Evolutionary conservation across 2,797 vertebrate genomes (phyloP).

Genomic region (Cuculus canorus): DNA sequence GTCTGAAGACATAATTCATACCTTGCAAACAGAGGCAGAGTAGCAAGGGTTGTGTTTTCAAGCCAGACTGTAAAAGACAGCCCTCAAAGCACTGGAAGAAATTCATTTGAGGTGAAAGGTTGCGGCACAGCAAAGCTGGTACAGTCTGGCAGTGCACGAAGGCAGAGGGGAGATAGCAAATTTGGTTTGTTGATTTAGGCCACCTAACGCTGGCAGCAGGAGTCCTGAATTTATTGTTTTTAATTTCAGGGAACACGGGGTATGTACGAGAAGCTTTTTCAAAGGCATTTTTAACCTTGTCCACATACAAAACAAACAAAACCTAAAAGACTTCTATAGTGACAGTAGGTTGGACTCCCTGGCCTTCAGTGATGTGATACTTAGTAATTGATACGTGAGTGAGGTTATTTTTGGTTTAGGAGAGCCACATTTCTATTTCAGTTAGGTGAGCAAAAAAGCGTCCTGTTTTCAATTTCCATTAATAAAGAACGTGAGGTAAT

Average conservation of each 20-base stretch:
- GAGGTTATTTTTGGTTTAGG: constrained; percentile 29
- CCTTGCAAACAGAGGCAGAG: neutral
- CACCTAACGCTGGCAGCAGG: neutral
- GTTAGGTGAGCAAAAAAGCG: neutral
- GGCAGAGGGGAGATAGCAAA: neutral
- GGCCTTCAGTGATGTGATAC: constrained; percentile 5
- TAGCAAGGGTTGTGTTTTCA: neutral
- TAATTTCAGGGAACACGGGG: neutral
- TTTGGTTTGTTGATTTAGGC: neutral
- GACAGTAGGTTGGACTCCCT: neutral
- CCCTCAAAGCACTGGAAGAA: neutral
- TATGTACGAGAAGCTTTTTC: neutral
- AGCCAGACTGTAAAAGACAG: rapidly evolving
- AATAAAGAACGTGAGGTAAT: neutral
- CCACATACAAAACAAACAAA: neutral
- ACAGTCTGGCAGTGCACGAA: rapidly evolving
- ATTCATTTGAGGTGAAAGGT: neutral
- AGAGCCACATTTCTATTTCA: neutral
- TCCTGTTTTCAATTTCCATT: neutral
- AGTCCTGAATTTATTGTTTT: neutral
- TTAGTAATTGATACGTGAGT: neutral
- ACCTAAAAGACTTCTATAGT: neutral
- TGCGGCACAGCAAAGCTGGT: rapidly evolving
- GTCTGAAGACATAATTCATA: neutral
- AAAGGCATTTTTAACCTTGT: constrained; percentile 14